Percentiles rank a stretch among this genome's conserved stretches.
Conservation (phyloP, 2,113 vertebrate genomes). For the Charina bottae region DNA sequence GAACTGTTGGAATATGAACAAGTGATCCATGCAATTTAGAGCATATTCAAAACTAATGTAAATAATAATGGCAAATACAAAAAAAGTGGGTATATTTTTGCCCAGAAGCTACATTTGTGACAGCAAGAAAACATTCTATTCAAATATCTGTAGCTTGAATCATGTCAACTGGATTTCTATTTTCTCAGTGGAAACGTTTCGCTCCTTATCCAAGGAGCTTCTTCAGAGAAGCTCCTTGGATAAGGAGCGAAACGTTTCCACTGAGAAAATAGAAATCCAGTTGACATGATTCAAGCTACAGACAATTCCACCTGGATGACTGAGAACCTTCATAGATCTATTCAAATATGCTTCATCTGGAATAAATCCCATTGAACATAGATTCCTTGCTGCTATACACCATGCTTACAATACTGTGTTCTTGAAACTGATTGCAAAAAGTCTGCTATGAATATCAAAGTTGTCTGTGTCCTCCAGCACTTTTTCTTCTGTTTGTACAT, state of each 20-base stretch:
- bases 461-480: too few relatives aligned
- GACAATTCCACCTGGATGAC: too few relatives aligned
- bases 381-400: not conserved
- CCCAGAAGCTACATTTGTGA: not conserved
- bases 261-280: too few relatives aligned
- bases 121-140: not conserved
- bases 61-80: not conserved
- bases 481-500: not conserved
- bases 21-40: constrained; percentile 26
- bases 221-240: too few relatives aligned
- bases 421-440: not conserved
- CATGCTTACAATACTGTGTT: not conserved
- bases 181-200: too few relatives aligned
- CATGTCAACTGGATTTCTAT: too few relatives aligned
- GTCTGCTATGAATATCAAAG: not conserved
- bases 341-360: not conserved
- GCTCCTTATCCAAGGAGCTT: too few relatives aligned
- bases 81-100: not conserved
- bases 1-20: not conserved
- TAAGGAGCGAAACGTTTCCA: too few relatives aligned
- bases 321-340: too few relatives aligned
- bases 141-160: too few relatives aligned
- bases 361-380: not conserved
- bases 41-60: constrained; percentile 11
- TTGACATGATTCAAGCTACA: too few relatives aligned